Base-by-base conservation (phyloP, 2,888 invertebrate genomes). In the Pristionchus exspectatus region DNA sequence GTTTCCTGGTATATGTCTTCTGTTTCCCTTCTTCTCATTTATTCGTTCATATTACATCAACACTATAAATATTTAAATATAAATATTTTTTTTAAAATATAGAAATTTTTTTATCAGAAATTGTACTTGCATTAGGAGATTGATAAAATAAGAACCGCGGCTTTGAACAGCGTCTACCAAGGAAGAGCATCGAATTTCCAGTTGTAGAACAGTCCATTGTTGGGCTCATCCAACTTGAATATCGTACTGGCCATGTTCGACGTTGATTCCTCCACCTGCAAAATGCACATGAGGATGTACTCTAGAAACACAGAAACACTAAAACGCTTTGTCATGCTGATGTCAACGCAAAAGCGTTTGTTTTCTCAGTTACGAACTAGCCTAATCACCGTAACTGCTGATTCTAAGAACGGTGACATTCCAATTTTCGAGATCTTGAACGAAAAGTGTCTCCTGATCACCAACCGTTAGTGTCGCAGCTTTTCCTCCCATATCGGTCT, bases 401-500 rank as follows among this genome's bases (percentile, higher is more conserved):
- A n/a, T n/a, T n/a, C n/a, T n/a, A n/a, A n/a, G n/a, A n/a, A n/a
- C n/a, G n/a, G n/a, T n/a, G n/a, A n/a, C n/a, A n/a, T n/a, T n/a
- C n/a, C n/a, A n/a, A 38, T 38, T 38, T 38, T 3, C 38, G 2
- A 38, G 38, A 38, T 38, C 3, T 38, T 38, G 38, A 38, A 2
- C 38, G 38, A 5, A 38, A 38, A 38, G 38, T 38, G 38, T 56
- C 56, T 21, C 21, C 56, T 18, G 18, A 18, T 21, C 1, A 63
- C 63, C 7, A 21, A 81, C 77, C 33, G 90, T 87, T 0, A 90
- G 38, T 5, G 30, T 27, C 0, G 90, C 90, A 2, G 27, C 72
- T 21, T 16, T 24, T 63, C 87, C 87, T 27, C 90, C 90, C 90
- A 90, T 90, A 33, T 90, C 90, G 4, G 90, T 90, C 66, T 81